phyloP scores from a whole-genome alignment of 2,797 vertebrate genomes.

The Erithacus rubecula region DNA sequence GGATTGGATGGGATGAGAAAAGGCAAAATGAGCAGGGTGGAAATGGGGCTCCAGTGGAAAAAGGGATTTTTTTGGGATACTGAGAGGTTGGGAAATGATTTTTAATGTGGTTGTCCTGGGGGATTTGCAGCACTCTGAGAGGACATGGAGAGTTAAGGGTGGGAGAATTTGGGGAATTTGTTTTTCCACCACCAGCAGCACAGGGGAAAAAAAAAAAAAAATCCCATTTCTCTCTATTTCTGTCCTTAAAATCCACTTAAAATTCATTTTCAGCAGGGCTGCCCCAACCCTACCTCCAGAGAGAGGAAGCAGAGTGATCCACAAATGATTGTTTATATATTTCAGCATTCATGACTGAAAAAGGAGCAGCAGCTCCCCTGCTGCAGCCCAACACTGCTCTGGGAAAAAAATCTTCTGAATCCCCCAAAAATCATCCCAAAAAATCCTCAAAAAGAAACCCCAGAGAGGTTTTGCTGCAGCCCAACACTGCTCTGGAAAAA shows the following conservation, averaged over 20 bases:
- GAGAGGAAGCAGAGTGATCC: not conserved
- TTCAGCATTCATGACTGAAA: slow-evolving; percentile 16
- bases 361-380: not conserved
- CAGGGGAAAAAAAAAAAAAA: not conserved
- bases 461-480: no score
- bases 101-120: not conserved
- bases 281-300: no score
- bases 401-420: not conserved
- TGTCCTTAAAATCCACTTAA: not conserved
- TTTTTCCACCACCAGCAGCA: not conserved
- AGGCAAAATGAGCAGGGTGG: not conserved
- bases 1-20: not conserved
- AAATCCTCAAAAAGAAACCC: no score
- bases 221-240: not conserved
- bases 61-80: not conserved
- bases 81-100: not conserved
- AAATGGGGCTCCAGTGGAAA: fast-evolving
- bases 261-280: not conserved
- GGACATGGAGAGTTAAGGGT: fast-evolving
- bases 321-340: not conserved
- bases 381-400: not conserved
- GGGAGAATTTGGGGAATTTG: not conserved
- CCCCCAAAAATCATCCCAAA: not conserved
- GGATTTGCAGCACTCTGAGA: not conserved
- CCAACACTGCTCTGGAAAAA: no score